Conservation (phyloP, 2,888 invertebrate genomes). For the Yponomeuta plumbellus region DNA sequence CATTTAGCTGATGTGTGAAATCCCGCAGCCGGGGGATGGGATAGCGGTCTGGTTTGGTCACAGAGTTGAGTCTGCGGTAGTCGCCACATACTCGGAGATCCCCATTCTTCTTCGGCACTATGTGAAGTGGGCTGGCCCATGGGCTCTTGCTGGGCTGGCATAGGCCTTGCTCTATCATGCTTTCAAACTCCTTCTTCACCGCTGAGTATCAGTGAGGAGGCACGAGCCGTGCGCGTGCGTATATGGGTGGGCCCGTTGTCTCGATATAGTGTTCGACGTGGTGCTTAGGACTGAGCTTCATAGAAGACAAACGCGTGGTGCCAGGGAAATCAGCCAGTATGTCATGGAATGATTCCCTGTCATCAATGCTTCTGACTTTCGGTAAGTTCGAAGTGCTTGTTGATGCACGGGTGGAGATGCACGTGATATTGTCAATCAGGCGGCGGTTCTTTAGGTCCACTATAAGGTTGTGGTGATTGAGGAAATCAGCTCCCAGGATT, state of each 20-base stretch:
- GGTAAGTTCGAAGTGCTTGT: too few species aligned
- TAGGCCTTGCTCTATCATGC: too few species aligned
- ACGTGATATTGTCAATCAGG: constrained; percentile 10
- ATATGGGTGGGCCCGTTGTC: constrained; percentile 14
- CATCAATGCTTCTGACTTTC: constrained; percentile 5
- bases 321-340: too few species aligned
- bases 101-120: too few species aligned
- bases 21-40: constrained; percentile 19
- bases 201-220: constrained; percentile 14
- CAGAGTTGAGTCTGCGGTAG: constrained; percentile 16
- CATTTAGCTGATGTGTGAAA: constrained; percentile 24
- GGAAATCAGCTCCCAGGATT: constrained; percentile 24
- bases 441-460: constrained; percentile 11
- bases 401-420: too few species aligned
- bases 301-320: not conserved
- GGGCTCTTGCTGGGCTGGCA: too few species aligned
- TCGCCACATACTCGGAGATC: too few species aligned
- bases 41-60: constrained; percentile 19
- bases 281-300: not conserved
- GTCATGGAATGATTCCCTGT: constrained; percentile 8
- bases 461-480: constrained; percentile 15
- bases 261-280: constrained; percentile 15
- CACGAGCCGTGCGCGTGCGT: not conserved
- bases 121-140: too few species aligned
- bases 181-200: too few species aligned